phyloP scores from a whole-genome alignment of 2,113 vertebrate genomes.

The Hemiprocne comata region DNA sequence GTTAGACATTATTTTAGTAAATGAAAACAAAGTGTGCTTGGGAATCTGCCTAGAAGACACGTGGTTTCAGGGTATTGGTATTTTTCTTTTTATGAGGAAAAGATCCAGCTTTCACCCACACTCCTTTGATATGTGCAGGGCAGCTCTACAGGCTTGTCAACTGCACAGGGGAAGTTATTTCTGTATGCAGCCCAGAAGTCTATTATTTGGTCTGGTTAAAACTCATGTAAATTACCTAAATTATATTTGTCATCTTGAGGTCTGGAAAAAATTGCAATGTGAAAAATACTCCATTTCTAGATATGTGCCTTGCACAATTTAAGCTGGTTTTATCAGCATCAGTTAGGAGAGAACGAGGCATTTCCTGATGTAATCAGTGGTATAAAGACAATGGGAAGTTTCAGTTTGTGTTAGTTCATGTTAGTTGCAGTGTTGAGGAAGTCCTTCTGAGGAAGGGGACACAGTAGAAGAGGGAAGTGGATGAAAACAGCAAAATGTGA shows the following conservation, averaged over 20 bases:
- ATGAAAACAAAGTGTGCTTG: conserved; percentile 26
- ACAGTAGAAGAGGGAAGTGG: background rate
- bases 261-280: background rate
- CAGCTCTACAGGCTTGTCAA: background rate
- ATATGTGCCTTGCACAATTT: background rate
- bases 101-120: conserved; percentile 1
- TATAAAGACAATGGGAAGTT: background rate
- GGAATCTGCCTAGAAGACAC: conserved; percentile 25
- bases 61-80: background rate
- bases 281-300: background rate
- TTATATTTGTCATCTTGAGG: background rate
- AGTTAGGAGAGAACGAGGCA: background rate
- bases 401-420: rapidly evolving
- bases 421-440: background rate
- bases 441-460: background rate
- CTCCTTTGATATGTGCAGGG: background rate
- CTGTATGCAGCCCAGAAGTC: background rate
- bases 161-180: background rate
- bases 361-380: background rate
- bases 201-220: background rate
- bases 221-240: background rate
- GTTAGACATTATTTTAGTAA: conserved; percentile 17
- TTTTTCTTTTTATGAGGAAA: conserved; percentile 27
- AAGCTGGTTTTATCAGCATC: background rate
- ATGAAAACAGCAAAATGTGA: background rate